phyloP scores from a whole-genome alignment of 1,140 invertebrate species.

The Galleria mellonella region DNA sequence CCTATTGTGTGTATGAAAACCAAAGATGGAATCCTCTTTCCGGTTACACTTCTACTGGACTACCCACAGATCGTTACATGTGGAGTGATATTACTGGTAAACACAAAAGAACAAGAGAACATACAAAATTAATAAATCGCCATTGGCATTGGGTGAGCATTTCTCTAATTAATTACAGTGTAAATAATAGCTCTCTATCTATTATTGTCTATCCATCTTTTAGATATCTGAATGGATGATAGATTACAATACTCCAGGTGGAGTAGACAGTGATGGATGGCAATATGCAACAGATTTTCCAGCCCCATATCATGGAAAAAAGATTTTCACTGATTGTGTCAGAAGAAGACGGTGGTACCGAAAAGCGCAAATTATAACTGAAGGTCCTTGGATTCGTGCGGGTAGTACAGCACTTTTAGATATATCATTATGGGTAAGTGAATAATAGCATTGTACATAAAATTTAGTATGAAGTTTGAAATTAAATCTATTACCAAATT shows the following conservation, averaged over 20 bases:
- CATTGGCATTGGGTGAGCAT: slow-evolving; percentile 90
- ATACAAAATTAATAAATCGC: slow-evolving; percentile 87
- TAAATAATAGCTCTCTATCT: background rate
- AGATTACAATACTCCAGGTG: slow-evolving; percentile 91
- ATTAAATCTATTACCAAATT: too few species aligned
- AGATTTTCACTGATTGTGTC: slow-evolving; percentile 92
- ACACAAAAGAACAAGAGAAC: slow-evolving; percentile 87
- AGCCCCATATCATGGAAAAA: slow-evolving; percentile 87
- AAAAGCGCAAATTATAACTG: slow-evolving; percentile 85
- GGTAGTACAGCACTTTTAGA: slow-evolving; percentile 89
- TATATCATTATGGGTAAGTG: slow-evolving; percentile 82
- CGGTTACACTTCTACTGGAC: slow-evolving; percentile 87
- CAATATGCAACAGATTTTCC: slow-evolving; percentile 96
- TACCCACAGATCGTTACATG: slow-evolving; percentile 91
- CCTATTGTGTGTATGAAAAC: slow-evolving; percentile 93
- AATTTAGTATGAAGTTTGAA: too few species aligned
- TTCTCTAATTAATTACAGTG: background rate
- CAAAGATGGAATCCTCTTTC: slow-evolving; percentile 94
- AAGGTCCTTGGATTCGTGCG: slow-evolving; percentile 90
- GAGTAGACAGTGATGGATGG: slow-evolving; percentile 93
- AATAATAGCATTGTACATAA: background rate
- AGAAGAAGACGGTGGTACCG: slow-evolving; percentile 89
- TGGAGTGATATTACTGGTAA: slow-evolving; percentile 92
- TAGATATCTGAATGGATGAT: slow-evolving; percentile 92
- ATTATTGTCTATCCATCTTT: slow-evolving; percentile 4